A percentile compares a stretch with the other conserved stretches of the same genome.
Conservation (phyloP, 2,888 invertebrate species). For the Lasius platythorax region DNA sequence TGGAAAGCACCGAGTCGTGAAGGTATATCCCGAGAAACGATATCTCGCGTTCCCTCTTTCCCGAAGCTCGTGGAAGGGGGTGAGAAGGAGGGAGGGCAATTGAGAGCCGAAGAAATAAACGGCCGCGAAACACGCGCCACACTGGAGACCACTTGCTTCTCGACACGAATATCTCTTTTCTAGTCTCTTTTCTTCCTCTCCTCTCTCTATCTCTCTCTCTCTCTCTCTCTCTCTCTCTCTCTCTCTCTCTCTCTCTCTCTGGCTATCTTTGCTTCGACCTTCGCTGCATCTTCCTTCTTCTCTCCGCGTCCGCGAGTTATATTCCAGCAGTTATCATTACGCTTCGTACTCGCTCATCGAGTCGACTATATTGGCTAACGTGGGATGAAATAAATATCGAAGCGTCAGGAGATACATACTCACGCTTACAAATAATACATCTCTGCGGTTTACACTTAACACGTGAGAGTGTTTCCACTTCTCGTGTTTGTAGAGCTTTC, state of each 20-base stretch:
- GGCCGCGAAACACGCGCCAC: constrained; percentile 63
- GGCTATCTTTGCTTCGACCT: constrained; percentile 21
- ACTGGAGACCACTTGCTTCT: constrained; percentile 58
- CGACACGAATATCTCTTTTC: constrained; percentile 55
- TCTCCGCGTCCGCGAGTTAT: constrained; percentile 19
- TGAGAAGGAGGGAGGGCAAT: not conserved
- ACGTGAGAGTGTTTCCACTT: not conserved
- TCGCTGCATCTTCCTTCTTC: not conserved
- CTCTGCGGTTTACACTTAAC: constrained; percentile 16
- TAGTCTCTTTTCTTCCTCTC: constrained; percentile 28
- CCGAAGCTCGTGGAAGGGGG: not conserved
- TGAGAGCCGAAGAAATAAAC: constrained; percentile 49
- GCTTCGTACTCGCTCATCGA: constrained; percentile 24
- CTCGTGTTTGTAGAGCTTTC: constrained; percentile 92
- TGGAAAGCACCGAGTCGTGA: constrained; percentile 6
- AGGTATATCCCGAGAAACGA: constrained; percentile 8
- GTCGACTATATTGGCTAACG: constrained; percentile 37
- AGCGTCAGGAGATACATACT: not conserved
- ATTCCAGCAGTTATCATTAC: constrained; percentile 31
- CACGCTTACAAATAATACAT: constrained; percentile 8
- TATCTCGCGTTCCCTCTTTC: not conserved
- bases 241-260: constrained; percentile 17
- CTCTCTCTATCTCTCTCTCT: constrained; percentile 51
- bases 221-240: constrained; percentile 14
- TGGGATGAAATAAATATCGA: constrained; percentile 27